Percentiles rank a stretch among this genome's conserved stretches.
Conservation (phyloP, 2,888 invertebrate species). For the Cephus sareptanus region DNA sequence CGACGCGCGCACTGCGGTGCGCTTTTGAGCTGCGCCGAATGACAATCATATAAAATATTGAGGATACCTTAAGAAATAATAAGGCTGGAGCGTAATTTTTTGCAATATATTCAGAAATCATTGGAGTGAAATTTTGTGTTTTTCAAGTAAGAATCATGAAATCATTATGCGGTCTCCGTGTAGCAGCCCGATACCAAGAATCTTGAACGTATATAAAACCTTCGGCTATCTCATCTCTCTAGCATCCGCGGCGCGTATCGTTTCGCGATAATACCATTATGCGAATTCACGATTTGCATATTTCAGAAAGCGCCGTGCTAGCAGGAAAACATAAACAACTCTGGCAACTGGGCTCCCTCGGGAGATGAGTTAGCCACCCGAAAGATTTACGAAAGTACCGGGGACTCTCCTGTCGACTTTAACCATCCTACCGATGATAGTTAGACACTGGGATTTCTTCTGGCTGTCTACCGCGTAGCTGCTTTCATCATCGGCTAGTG, state of each 20-base stretch:
- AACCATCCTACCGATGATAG: background rate
- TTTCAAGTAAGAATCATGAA: background rate
- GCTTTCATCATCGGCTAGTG: background rate
- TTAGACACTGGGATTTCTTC: too few species aligned
- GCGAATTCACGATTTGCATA: slow-evolving; percentile 65
- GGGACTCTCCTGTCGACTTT: background rate
- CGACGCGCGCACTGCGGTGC: background rate
- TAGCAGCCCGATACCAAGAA: background rate
- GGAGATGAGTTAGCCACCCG: slow-evolving; percentile 62
- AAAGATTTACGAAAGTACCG: slow-evolving; percentile 57
- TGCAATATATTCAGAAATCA: background rate
- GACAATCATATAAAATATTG: background rate
- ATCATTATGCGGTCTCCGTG: background rate
- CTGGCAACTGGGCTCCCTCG: slow-evolving; percentile 55
- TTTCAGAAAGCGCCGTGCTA: slow-evolving; percentile 60
- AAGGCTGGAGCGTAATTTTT: background rate
- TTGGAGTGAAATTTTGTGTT: background rate
- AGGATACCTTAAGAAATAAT: background rate
- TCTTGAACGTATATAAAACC: background rate
- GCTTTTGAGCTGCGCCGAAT: background rate
- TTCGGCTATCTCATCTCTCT: slow-evolving; percentile 20
- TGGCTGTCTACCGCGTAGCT: too few species aligned
- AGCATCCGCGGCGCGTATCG: slow-evolving; percentile 24
- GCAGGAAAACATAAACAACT: slow-evolving; percentile 66
- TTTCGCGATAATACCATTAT: slow-evolving; percentile 62